Base-by-base conservation (phyloP, 2,888 invertebrate genomes). In the Xestoiulus laeticollis region DNA sequence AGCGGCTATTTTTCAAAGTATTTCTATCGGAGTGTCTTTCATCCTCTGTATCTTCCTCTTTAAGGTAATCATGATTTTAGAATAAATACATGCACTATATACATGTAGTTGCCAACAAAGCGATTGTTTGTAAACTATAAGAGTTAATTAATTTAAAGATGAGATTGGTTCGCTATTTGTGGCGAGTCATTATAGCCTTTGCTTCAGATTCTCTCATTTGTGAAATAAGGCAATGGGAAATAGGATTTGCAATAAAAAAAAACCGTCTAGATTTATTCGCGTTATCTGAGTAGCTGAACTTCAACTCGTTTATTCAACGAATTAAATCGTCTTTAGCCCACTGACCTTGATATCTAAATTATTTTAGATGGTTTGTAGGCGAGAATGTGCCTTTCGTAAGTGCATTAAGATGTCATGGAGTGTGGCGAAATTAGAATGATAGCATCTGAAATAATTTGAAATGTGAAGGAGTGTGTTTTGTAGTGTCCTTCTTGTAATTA, bases 151-250 rank as follows among this genome's bases (percentile, higher is more conserved):
- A 68, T 8, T 2, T 68, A 26, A n/a, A 12, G 68, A 68, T 22
- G 22, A 26, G 26, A 68, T 68, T 68, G 68, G 59, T 2, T n/a
- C n/a, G 5, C n/a, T 59, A 59, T 59, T 19, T 59, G 59, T n/a
- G 19, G 59, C n/a, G 2, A 59, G 59, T 59, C 59, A 59, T 59
- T 59, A n/a, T n/a, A 59, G n/a, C 59, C 59, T 59, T n/a, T 48
- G n/a, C 59, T 59, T n/a, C 3, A n/a, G 2, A 59, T 3, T 19
- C 59, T 59, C n/a, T 59, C 59, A n/a, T n/a, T 59, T 59, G 59
- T 59, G n/a, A 59, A 59, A 59, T 59, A 59, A 19, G 59, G 59
- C 59, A 59, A 19, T n/a, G 59, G 59, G 59, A 59, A 59, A 59
- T 59, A n/a, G 59, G 59, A 48, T 48, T 48, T 48, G 1, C 12